phyloP scores from a whole-genome alignment of 2,797 vertebrate species.

The Acipenser ruthenus region DNA sequence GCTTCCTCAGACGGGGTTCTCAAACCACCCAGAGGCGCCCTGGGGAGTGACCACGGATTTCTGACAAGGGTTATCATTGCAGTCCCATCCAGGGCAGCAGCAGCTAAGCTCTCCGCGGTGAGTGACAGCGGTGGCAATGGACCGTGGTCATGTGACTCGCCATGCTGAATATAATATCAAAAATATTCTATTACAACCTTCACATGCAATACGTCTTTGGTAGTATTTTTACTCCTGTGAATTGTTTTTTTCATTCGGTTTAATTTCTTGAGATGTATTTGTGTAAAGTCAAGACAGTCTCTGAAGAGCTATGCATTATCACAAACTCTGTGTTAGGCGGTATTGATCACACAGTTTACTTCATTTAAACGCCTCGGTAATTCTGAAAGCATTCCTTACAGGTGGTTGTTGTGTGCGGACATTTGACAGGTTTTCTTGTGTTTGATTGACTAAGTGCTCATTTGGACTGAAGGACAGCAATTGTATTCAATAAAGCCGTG shows the following conservation, averaged over 20 bases:
- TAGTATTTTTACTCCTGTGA: no score
- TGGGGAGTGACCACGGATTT: slow-evolving; percentile 51
- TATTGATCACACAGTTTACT: slow-evolving; percentile 45
- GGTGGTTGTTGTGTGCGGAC: slow-evolving; percentile 44
- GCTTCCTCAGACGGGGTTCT: slow-evolving; percentile 46
- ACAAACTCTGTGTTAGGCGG: slow-evolving; percentile 21
- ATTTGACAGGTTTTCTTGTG: slow-evolving; percentile 34
- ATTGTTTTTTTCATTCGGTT: no score
- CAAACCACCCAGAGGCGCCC: slow-evolving; percentile 40
- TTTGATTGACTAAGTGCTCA: slow-evolving; percentile 27
- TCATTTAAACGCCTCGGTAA: slow-evolving; percentile 53
- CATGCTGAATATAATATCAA: no score
- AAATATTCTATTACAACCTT: no score
- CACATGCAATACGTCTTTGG: no score
- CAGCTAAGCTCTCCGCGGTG: slow-evolving; percentile 15
- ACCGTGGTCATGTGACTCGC: slow-evolving; percentile 2
- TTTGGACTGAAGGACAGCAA: slow-evolving; percentile 10
- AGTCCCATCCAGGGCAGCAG: slow-evolving; percentile 37
- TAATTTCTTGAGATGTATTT: no score
- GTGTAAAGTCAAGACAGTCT: no score
- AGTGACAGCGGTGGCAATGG: slow-evolving; percentile 28
- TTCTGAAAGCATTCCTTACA: slow-evolving; percentile 36
- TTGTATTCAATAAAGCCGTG: not conserved
- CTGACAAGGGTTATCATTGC: slow-evolving; percentile 45
- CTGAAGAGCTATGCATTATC: no score